These are phyloP conservation scores for Ommatoiulus sabulosus DNA, from an alignment of 2,888 invertebrate species.

Conservation along the genomic window DNA sequence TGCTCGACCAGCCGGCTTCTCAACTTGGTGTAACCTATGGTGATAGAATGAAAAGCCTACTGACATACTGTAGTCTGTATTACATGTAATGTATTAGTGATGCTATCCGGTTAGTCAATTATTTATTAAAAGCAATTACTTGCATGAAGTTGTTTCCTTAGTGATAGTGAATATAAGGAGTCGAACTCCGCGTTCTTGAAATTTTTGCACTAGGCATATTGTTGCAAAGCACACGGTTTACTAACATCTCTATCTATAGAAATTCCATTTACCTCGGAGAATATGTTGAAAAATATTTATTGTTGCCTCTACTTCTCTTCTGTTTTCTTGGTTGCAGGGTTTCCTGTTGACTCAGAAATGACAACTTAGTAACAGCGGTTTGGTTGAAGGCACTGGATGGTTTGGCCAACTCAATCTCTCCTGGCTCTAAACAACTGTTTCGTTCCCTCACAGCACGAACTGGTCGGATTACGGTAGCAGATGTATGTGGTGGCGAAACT, in stretches of 20 bases:
- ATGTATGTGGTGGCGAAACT: not conserved
- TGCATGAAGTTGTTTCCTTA: too few relatives aligned
- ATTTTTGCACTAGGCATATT: too few relatives aligned
- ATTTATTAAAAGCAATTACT: too few relatives aligned
- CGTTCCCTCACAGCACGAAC: not conserved
- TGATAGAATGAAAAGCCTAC: not conserved
- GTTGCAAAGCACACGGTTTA: too few relatives aligned
- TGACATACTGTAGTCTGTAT: not conserved
- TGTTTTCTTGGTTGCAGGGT: not conserved
- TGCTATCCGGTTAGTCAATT: too few relatives aligned
- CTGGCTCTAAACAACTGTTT: not conserved
- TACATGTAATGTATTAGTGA: not conserved
- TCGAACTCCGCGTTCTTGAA: too few relatives aligned
- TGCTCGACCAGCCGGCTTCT: conserved; percentile 61
- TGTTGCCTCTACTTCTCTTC: conserved; percentile 50
- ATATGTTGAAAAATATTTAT: conserved; percentile 53
- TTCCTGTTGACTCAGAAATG: not conserved
- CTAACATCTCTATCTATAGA: too few relatives aligned
- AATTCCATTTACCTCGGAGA: conserved; percentile 54
- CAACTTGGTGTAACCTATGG: conserved; percentile 64
- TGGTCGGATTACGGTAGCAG: not conserved
- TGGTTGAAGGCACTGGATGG: not conserved
- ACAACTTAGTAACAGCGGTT: not conserved
- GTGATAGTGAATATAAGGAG: too few relatives aligned
- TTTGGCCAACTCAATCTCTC: not conserved